Evolutionary conservation across 2,888 invertebrate genomes (phyloP).

Genomic region (Amiota mariae): DNA sequence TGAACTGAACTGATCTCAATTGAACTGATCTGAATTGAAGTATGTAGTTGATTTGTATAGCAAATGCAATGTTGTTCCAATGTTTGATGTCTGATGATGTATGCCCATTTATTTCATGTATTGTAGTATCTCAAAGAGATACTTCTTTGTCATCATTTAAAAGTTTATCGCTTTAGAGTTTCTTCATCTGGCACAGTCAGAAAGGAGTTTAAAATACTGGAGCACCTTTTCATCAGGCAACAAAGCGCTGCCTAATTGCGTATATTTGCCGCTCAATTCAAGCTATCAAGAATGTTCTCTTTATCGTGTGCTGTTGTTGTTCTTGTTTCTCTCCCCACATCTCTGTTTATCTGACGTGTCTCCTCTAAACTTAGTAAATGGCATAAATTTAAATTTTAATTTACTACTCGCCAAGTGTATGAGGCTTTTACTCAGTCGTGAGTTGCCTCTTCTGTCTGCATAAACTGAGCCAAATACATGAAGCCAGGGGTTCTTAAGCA

Average conservation of each 20-base stretch:
- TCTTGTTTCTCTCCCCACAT: constrained; percentile 34
- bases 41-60: too few species aligned
- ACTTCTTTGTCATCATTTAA: not conserved
- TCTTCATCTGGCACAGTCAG: not conserved
- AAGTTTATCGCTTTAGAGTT: constrained; percentile 9
- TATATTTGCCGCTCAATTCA: constrained; percentile 22
- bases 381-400: constrained; percentile 71
- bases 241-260: constrained; percentile 30
- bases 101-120: constrained; percentile 45
- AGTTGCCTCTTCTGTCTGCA: too few species aligned
- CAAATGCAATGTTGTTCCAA: constrained; percentile 37
- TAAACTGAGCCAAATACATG: not conserved
- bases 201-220: too few species aligned
- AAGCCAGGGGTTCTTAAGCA: not conserved
- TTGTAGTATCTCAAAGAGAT: constrained; percentile 50
- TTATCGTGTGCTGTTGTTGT: constrained; percentile 6
- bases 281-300: not conserved
- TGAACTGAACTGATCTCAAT: too few species aligned
- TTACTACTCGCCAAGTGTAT: constrained; percentile 54
- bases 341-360: not conserved
- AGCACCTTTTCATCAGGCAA: too few species aligned
- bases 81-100: constrained; percentile 43
- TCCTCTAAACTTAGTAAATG: constrained; percentile 49
- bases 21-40: too few species aligned
- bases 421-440: not conserved